These are phyloP conservation scores for Amphiprion percula DNA, from an alignment of 2,113 vertebrate species.

Conservation along the genomic window DNA sequence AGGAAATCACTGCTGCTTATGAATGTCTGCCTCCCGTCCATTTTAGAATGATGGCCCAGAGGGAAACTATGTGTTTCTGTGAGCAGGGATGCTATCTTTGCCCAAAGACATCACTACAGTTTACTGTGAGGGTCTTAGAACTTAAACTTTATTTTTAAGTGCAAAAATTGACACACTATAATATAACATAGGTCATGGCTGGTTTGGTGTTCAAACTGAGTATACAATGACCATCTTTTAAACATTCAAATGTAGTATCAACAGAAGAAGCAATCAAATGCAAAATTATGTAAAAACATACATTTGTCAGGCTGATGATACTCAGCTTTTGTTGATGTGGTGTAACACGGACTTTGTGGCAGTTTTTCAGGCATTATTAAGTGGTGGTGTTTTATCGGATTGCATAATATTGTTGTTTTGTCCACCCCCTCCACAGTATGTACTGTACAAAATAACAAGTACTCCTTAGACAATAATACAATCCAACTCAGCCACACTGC, in stretches of 20 bases:
- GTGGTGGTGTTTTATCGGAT: slow-evolving; percentile 58
- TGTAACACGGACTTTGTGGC: slow-evolving; percentile 18
- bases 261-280: background rate
- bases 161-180: background rate
- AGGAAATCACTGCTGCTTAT: slow-evolving; percentile 71
- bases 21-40: slow-evolving; percentile 65
- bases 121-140: background rate
- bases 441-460: slow-evolving; percentile 48
- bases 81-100: slow-evolving; percentile 10
- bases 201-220: background rate
- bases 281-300: background rate
- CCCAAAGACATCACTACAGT: background rate
- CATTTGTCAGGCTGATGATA: background rate
- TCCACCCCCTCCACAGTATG: slow-evolving; percentile 65
- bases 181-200: background rate
- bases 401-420: slow-evolving; percentile 64
- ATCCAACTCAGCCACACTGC: slow-evolving; percentile 1
- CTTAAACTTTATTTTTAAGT: background rate
- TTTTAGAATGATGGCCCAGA: slow-evolving; percentile 17
- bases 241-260: background rate
- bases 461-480: slow-evolving; percentile 18
- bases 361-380: slow-evolving; percentile 20
- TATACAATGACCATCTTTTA: background rate
- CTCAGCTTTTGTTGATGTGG: background rate
- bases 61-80: slow-evolving; percentile 19